phyloP scores from a whole-genome alignment of 2,797 vertebrate species.

The Macropus fuliginosus region DNA sequence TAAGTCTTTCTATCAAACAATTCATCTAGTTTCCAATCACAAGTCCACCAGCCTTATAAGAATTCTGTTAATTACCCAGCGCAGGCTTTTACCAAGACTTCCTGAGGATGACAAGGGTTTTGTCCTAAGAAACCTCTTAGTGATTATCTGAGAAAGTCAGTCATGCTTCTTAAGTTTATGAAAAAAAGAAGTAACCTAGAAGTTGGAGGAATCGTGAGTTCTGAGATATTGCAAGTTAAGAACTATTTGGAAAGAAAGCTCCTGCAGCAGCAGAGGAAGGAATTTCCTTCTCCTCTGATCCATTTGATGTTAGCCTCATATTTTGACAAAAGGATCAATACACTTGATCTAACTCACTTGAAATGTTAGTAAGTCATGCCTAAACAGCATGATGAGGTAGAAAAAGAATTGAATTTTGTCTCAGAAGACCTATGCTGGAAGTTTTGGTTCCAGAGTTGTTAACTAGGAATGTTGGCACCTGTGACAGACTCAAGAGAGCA shows the following conservation, averaged over 20 bases:
- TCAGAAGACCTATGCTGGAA: not conserved
- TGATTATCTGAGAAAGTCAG: not conserved
- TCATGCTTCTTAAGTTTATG: not conserved
- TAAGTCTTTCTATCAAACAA: not conserved
- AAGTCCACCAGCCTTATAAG: not conserved
- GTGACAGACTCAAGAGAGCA: not conserved
- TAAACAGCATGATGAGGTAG: not conserved
- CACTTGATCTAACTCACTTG: not conserved
- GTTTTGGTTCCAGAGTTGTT: not conserved
- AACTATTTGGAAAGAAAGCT: not conserved
- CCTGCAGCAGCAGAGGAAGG: not conserved
- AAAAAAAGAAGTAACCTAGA: not conserved
- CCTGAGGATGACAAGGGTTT: not conserved
- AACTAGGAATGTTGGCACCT: not conserved
- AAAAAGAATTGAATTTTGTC: not conserved
- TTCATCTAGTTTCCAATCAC: not conserved
- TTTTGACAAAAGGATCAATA: not conserved
- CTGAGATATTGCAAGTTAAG: not conserved
- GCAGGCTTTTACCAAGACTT: not conserved
- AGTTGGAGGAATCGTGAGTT: not conserved
- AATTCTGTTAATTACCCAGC: not conserved
- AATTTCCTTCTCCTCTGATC: not conserved
- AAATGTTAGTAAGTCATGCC: not conserved
- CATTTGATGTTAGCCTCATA: not conserved
- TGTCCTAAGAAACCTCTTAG: not conserved